Evolutionary conservation across 37 sponge, comb jelly and placozoan species (phyloP), one percentile per base, ranked within the genome.

Genomic region (Geodia barretti): DNA sequence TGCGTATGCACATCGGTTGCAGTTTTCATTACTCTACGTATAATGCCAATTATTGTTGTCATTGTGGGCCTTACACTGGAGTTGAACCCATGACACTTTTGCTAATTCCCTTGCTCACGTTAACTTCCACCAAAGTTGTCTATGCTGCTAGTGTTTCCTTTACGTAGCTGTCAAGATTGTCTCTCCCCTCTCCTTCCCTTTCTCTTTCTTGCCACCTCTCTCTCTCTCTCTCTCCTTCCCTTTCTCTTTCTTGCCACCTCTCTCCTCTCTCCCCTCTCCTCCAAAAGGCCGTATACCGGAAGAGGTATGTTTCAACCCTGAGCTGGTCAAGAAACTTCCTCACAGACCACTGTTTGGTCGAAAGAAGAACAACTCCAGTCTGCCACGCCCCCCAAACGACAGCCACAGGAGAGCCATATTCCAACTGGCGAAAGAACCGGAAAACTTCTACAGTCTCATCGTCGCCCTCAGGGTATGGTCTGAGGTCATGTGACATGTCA

Each of bases 381-480:
- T 61, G 70, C 77, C 70, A 0, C 63, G 79, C 47, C 72, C 63
- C 36, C 21, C 60, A 0, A 72, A 70, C 24, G 40, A 80, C 40
- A 92, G 40, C 39, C 32, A 84, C 24, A 54, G 29, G 23, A n/a
- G n/a, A n/a, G n/a, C n/a, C n/a, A 61, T 92, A 3, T 87, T 87
- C 72, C 36, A 77, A 25, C 68, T 88, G 29, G 93, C 89, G 14
- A 67, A 11, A 0, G 19, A 70, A 0, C 79, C 89, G 1, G 82
- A 68, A 29, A 74, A 64, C 37, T 88, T 92, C 83, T 92, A 92
- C 74, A 43, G 34, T 7, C 21, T 86, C 3, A 64, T 82, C 1
- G 36, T 88, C 9, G 25, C 68, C 4, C 67, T 92, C 29, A 83
- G 86, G 87, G 92, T 91, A 60, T n/a, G 72, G n/a, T 32, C 8